Conservation (phyloP, 2,113 vertebrate species). For the Malurus cyaneus region DNA sequence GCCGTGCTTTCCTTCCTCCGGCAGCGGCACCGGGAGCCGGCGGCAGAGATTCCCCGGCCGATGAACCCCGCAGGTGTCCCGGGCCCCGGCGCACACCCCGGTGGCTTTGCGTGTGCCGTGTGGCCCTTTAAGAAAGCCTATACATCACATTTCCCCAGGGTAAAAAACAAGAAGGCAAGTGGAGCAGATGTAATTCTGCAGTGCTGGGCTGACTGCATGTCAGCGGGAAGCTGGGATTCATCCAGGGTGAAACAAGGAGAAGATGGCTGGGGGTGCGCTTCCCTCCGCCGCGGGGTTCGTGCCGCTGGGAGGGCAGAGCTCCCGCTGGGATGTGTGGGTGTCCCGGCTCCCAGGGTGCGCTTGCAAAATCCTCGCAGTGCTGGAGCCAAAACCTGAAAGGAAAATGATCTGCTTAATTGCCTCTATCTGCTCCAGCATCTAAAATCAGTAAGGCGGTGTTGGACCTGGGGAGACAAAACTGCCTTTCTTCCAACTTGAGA, state of each 20-base stretch:
- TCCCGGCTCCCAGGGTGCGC: background rate
- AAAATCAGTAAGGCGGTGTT: background rate
- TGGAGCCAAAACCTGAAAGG: background rate
- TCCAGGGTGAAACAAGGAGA: background rate
- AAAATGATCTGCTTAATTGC: background rate
- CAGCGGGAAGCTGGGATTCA: background rate
- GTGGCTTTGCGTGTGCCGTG: fast-evolving
- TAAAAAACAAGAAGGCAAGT: background rate
- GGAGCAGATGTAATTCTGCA: background rate
- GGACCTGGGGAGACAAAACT: background rate
- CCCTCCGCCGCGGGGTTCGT: background rate
- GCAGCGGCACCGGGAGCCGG: fast-evolving
- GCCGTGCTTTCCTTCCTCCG: background rate
- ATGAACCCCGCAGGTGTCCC: fast-evolving
- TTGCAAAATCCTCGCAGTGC: background rate
- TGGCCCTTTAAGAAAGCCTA: background rate
- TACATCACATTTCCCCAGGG: background rate
- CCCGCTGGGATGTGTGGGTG: background rate
- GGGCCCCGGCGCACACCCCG: fast-evolving
- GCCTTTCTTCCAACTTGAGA: background rate
- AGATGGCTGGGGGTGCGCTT: background rate
- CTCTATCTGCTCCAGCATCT: background rate
- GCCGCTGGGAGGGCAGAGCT: background rate
- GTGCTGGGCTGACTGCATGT: background rate
- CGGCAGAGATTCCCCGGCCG: fast-evolving